Percentiles rank a stretch among this genome's conserved stretches.
phyloP scores from a whole-genome alignment of 1,140 invertebrate species.

The Polyergus mexicanus region DNA sequence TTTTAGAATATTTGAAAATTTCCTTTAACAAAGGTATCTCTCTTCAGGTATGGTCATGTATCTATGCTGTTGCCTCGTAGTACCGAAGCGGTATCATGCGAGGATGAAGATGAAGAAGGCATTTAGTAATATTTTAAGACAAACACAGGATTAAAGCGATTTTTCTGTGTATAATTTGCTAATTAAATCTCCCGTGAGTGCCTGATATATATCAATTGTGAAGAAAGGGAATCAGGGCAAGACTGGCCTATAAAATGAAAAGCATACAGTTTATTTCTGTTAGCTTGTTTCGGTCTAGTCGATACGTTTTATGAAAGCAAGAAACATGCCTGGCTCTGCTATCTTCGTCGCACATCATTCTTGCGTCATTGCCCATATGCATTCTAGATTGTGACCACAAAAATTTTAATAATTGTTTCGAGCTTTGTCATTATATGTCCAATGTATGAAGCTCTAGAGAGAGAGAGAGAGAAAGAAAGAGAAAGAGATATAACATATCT shows the following conservation, averaged over 20 bases:
- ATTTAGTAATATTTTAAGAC: constrained; percentile 73
- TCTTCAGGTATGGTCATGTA: constrained; percentile 83
- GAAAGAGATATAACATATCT: constrained; percentile 65
- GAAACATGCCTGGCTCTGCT: constrained; percentile 60
- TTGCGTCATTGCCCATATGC: constrained; percentile 60
- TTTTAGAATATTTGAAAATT: not conserved
- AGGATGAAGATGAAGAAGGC: constrained; percentile 81
- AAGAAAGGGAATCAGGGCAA: constrained; percentile 79
- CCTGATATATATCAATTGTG: constrained; percentile 48
- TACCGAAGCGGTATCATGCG: constrained; percentile 76
- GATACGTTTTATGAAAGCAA: constrained; percentile 58
- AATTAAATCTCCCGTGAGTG: constrained; percentile 72
- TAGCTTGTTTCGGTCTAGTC: constrained; percentile 70
- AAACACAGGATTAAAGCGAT: constrained; percentile 40
- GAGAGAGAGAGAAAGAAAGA: constrained; percentile 20
- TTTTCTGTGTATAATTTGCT: constrained; percentile 64
- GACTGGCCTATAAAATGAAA: constrained; percentile 76
- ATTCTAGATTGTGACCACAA: constrained; percentile 65
- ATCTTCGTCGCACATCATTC: constrained; percentile 34
- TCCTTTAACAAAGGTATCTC: constrained; percentile 14
- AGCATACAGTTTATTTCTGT: constrained; percentile 70
- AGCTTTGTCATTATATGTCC: constrained; percentile 72
- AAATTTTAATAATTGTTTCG: constrained; percentile 76
- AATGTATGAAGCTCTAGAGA: constrained; percentile 61
- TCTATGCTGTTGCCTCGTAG: constrained; percentile 82